Evolutionary conservation across 2,113 vertebrate species (phyloP).

Genomic region (Coregonus clupeaformis): DNA sequence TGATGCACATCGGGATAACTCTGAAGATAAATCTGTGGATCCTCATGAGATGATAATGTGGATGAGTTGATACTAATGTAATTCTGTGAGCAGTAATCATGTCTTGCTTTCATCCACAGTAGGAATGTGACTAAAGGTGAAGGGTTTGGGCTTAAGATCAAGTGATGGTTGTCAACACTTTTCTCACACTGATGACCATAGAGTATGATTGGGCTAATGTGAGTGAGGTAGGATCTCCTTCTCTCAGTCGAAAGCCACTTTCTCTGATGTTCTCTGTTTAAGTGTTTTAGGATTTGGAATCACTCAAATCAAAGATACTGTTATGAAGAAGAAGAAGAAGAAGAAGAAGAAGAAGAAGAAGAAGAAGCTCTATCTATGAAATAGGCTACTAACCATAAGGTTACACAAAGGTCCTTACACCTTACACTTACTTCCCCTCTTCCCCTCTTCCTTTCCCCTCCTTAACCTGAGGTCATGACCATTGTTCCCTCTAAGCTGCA

Average conservation of each 20-base stretch:
- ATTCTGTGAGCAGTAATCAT: slow-evolving; percentile 8
- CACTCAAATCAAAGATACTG: too few species aligned
- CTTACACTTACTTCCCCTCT: too few species aligned
- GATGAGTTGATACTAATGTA: slow-evolving; percentile 1
- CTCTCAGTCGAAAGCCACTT: not conserved
- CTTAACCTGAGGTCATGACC: too few species aligned
- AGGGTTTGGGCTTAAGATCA: slow-evolving; percentile 28
- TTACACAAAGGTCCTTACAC: too few species aligned
- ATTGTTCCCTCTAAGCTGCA: too few species aligned
- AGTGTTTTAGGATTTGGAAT: not conserved
- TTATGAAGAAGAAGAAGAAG: not conserved
- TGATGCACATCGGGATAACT: slow-evolving; percentile 2
- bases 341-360: too few species aligned
- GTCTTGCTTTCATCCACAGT: not conserved
- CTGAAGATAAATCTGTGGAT: slow-evolving; percentile 3
- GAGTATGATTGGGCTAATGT: too few species aligned
- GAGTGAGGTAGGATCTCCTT: too few species aligned
- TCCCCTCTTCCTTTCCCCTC: too few species aligned
- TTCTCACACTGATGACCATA: too few species aligned
- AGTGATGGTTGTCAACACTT: not conserved
- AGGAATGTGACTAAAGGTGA: slow-evolving; percentile 21
- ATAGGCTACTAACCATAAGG: too few species aligned
- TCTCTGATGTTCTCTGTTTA: not conserved
- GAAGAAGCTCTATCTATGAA: not conserved
- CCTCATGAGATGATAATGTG: slow-evolving; percentile 11